These are phyloP conservation scores for Brienomyrus brachyistius DNA, from an alignment of 2,113 vertebrate species.

Conservation along the genomic window DNA sequence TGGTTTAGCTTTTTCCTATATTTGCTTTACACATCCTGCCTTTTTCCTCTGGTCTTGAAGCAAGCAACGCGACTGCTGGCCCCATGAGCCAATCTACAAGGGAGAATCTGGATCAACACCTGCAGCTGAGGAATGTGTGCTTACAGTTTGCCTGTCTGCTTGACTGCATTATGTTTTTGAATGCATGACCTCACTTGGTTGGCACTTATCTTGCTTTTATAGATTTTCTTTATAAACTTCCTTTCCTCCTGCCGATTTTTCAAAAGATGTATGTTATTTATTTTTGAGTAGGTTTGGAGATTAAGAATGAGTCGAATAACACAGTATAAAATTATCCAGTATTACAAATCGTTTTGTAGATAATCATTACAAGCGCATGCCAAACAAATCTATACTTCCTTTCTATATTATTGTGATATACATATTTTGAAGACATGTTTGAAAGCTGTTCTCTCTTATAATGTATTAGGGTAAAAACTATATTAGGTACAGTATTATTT, in stretches of 20 bases:
- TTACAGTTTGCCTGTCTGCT: neutral
- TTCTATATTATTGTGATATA: neutral
- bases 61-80: constrained; percentile 55
- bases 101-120: constrained; percentile 11
- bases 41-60: constrained; percentile 45
- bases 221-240: neutral
- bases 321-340: neutral
- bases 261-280: neutral
- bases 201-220: constrained; percentile 5
- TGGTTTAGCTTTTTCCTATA: constrained; percentile 17
- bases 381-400: neutral
- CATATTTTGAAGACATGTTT: neutral
- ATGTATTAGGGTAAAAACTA: neutral
- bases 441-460: neutral
- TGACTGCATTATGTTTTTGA: constrained; percentile 10
- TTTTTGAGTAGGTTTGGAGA: neutral
- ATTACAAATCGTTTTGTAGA: neutral
- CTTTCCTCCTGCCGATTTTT: neutral
- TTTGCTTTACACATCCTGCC: constrained; percentile 21
- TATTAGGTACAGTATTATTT: neutral
- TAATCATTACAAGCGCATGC: neutral
- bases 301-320: neutral
- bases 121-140: neutral
- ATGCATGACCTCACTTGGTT: constrained; percentile 21
- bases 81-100: constrained; percentile 42